Evolutionary conservation across 2,797 vertebrate species (phyloP).

Genomic region (Sebastes ruberrimus): DNA sequence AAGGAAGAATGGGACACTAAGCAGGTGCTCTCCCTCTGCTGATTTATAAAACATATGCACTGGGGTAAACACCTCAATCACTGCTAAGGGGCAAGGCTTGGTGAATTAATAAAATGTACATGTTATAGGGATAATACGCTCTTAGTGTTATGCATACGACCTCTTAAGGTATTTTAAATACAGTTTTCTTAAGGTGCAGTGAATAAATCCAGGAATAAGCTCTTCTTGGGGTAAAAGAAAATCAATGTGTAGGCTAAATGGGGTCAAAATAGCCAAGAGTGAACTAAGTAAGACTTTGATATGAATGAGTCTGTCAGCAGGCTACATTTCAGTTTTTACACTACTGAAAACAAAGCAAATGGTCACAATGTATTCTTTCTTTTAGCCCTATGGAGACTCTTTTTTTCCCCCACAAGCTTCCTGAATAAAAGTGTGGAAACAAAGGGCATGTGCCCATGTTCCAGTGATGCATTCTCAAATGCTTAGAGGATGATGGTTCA

Average conservation of each 20-base stretch:
- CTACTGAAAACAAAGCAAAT: neutral
- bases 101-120: constrained; percentile 56
- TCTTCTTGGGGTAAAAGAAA: constrained; percentile 15
- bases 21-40: constrained; percentile 65
- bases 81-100: constrained; percentile 29
- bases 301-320: constrained; percentile 14
- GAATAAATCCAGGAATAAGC: constrained; percentile 40
- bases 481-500: neutral
- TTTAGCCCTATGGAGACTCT: neutral
- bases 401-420: neutral
- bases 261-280: constrained; percentile 28
- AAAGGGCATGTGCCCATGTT: too few species aligned
- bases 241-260: constrained; percentile 41
- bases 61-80: constrained; percentile 76
- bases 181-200: neutral
- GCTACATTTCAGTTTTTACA: neutral
- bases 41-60: constrained; percentile 75
- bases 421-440: neutral
- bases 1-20: constrained; percentile 76
- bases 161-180: constrained; percentile 38
- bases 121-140: constrained; percentile 13
- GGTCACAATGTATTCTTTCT: neutral
- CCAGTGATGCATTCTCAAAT: neutral
- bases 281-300: constrained; percentile 21
- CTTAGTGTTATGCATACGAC: constrained; percentile 29